Evolutionary conservation across 2,113 vertebrate species (phyloP).

Genomic region (Apodemus sylvaticus): DNA sequence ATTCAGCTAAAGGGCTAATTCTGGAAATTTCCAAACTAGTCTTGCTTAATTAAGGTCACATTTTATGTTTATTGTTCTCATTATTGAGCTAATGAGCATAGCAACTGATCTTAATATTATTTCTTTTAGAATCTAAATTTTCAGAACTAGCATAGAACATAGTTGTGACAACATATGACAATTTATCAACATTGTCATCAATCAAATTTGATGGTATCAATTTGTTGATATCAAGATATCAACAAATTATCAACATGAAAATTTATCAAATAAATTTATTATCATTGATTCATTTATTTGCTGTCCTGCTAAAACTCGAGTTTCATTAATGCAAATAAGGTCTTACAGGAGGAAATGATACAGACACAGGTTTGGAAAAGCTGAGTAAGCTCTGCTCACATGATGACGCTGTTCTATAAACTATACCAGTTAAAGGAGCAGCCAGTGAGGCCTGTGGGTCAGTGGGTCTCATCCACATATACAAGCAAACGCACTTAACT

Average conservation of each 20-base stretch:
- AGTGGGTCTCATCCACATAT: not conserved
- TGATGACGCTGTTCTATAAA: not conserved
- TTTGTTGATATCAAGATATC: too few relatives aligned
- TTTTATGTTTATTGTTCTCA: conserved; percentile 41
- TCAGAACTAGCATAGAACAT: not conserved
- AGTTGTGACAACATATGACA: not conserved
- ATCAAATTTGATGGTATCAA: too few relatives aligned
- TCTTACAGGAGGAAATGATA: not conserved
- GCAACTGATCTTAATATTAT: not conserved
- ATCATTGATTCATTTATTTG: not conserved
- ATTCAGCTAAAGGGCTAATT: not conserved
- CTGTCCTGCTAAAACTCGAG: not conserved
- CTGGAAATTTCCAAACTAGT: not conserved
- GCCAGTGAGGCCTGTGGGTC: not conserved
- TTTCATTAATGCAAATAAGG: conserved; percentile 22
- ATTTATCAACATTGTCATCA: too few relatives aligned
- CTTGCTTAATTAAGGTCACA: conserved; percentile 19
- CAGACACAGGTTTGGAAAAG: not conserved
- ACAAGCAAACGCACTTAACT: not conserved
- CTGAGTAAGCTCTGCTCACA: not conserved
- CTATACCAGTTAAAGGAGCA: not conserved
- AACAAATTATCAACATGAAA: too few relatives aligned
- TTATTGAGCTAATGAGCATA: not conserved
- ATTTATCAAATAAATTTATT: not conserved
- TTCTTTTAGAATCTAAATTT: conserved; percentile 32